Conservation (phyloP, 2,888 invertebrate genomes). For the Chirona hameri region DNA sequence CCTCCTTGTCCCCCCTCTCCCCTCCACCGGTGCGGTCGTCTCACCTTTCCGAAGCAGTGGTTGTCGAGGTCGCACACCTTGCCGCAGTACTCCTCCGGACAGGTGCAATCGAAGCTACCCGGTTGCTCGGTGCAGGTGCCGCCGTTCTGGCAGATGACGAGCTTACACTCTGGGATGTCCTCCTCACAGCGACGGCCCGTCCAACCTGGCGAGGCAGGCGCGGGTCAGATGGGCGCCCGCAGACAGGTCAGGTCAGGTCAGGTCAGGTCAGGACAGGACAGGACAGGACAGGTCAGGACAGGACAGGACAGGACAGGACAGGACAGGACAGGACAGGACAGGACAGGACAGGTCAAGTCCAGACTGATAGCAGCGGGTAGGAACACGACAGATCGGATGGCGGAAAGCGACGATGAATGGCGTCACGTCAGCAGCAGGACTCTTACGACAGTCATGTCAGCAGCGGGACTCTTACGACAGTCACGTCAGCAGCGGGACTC, state of each 20-base stretch:
- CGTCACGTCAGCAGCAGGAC: too few species aligned
- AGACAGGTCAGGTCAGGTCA: not conserved
- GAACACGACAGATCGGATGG: too few species aligned
- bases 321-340: not conserved
- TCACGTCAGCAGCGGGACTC: too few species aligned
- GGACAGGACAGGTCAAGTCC: too few species aligned
- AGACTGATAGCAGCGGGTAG: too few species aligned
- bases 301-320: not conserved
- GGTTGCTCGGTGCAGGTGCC: slow-evolving; percentile 71
- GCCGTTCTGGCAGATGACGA: slow-evolving; percentile 49
- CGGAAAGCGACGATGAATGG: too few species aligned
- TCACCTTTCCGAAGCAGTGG: slow-evolving; percentile 57
- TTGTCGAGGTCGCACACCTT: slow-evolving; percentile 65
- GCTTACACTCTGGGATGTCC: slow-evolving; percentile 73
- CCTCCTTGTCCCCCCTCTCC: too few species aligned
- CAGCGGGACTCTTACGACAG: too few species aligned
- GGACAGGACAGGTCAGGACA: slow-evolving; percentile 51
- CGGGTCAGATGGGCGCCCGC: not conserved
- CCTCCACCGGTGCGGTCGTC: not conserved
- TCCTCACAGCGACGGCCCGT: slow-evolving; percentile 72
- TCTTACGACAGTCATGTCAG: too few species aligned
- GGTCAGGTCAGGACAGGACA: not conserved
- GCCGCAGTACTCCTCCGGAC: slow-evolving; percentile 63
- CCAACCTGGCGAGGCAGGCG: slow-evolving; percentile 56
- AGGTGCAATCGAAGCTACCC: slow-evolving; percentile 62